Evolutionary conservation across 2,888 invertebrate species (phyloP).

Genomic region (Lycocerus yunnanus): DNA sequence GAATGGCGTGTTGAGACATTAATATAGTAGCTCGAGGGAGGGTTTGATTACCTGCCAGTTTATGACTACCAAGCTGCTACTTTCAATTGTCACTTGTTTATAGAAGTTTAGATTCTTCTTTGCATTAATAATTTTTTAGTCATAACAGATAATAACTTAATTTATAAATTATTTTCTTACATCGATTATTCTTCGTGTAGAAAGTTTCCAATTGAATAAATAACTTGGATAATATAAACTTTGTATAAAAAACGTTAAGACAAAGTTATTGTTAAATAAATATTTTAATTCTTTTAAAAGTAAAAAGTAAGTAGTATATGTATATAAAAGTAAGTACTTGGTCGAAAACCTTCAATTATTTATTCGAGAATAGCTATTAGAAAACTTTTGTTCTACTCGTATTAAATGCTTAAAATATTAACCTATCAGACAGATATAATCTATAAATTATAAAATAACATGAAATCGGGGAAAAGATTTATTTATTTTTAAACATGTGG

Average conservation of each 20-base stretch:
- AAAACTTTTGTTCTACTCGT: neutral
- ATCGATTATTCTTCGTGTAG: neutral
- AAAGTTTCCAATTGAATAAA: neutral
- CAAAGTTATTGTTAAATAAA: neutral
- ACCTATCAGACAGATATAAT: neutral
- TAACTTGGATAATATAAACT: neutral
- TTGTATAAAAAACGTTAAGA: neutral
- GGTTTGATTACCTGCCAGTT: conserved; percentile 50
- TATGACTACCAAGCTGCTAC: conserved; percentile 39
- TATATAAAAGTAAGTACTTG: neutral
- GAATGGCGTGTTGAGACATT: conserved; percentile 49
- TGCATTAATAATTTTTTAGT: conserved; percentile 3
- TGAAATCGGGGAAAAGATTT: neutral
- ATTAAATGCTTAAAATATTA: neutral
- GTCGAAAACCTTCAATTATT: neutral
- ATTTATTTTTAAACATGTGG: neutral
- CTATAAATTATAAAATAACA: neutral
- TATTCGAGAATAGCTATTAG: neutral
- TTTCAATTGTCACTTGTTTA: conserved; percentile 23
- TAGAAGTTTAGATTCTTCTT: conserved; percentile 2
- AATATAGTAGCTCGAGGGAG: conserved; percentile 50
- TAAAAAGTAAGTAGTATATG: neutral
- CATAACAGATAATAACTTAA: conserved; percentile 4
- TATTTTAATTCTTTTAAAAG: neutral
- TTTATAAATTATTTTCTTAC: conserved; percentile 1